Base-by-base conservation (phyloP, 2,888 invertebrate genomes). In the Amphimallon solstitiale region DNA sequence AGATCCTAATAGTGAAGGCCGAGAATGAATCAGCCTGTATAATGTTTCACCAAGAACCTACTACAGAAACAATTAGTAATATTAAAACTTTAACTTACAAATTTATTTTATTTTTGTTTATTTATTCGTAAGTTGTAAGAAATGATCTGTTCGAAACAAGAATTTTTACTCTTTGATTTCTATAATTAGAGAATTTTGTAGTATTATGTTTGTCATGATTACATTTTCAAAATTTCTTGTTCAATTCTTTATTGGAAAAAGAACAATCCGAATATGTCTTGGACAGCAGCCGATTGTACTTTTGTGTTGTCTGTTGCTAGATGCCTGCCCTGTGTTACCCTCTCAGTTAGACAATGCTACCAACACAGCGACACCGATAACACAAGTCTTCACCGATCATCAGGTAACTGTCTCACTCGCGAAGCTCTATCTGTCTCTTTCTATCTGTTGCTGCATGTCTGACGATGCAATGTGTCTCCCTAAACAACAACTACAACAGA, bases 271-370 rank as follows among this genome's bases (percentile, higher is more conserved):
- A 70, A 71, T 73, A 71, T 72, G 75, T 75, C 74, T 71, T 51
- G 59, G 75, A 76, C 77, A 75, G 74, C 80, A 80, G 87, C 86
- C 56, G 56, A 48, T 56, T 87, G 87, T 87, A 87, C 87, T 59
- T 88, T 87, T 88, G 87, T 90, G 90, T 92, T 93, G 92, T 93
- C 91, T 92, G 93, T 93, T 92, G 92, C 92, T 93, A 93, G 93
- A 93, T 93, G 92, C 92, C 92, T 93, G 93, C 92, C 90, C 90
- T 86, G 86, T 86, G 90, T 90, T 90, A 90, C 90, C 90, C 90
- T 90, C 90, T 86, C 88, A 90, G 90, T 91, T 91, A 91, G 91
- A 91, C 90, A 90, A 90, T 90, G 90, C 89, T 90, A 90, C 86
- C 90, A 90, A 90, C 87, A 90, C 86, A 83, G 83, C 84, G 79